Percentiles rank a stretch among this genome's conserved stretches.
Conservation (phyloP, 2,888 invertebrate species). For the Caenorhabditis imperialis region DNA sequence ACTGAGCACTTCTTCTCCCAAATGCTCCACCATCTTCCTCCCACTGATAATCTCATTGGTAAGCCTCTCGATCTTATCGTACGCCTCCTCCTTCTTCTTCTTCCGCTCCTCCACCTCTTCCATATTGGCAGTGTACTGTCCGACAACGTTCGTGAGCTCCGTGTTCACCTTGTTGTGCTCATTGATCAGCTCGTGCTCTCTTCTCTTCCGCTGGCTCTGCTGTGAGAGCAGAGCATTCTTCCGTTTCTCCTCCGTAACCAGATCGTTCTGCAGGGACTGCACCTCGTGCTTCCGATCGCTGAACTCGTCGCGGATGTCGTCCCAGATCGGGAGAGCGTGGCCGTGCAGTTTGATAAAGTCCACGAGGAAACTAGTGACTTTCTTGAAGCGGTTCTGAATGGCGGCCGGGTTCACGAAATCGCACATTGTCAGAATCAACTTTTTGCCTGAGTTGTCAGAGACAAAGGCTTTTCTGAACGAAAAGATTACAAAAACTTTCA, state of each 20-base stretch:
- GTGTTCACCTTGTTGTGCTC: constrained; percentile 16
- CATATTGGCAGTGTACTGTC: constrained; percentile 8
- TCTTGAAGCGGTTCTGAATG: constrained; percentile 1
- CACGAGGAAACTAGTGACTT: constrained; percentile 18
- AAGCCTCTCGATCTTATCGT: constrained; percentile 3
- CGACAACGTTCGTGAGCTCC: constrained; percentile 17
- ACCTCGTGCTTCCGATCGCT: constrained; percentile 12
- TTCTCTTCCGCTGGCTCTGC: constrained; percentile 28
- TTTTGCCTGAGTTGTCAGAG: constrained; percentile 18
- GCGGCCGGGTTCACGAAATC: constrained; percentile 25
- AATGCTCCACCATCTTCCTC: constrained; percentile 32
- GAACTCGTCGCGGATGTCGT: constrained; percentile 39
- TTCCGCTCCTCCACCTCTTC: neutral
- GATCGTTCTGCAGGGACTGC: constrained; percentile 6
- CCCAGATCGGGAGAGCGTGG: constrained; percentile 18
- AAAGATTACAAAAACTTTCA: too few relatives aligned
- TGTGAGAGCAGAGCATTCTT: constrained; percentile 21
- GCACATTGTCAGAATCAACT: constrained; percentile 44
- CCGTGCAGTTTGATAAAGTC: constrained; percentile 36
- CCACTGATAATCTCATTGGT: constrained; percentile 18
- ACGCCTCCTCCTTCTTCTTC: constrained; percentile 11
- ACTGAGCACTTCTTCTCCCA: constrained; percentile 25
- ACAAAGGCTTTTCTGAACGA: constrained; percentile 40
- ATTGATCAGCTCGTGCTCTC: constrained; percentile 37
- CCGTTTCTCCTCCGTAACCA: constrained; percentile 6